These are phyloP conservation scores for Nezara viridula DNA, from an alignment of 2,888 invertebrate genomes.

Conservation along the genomic window DNA sequence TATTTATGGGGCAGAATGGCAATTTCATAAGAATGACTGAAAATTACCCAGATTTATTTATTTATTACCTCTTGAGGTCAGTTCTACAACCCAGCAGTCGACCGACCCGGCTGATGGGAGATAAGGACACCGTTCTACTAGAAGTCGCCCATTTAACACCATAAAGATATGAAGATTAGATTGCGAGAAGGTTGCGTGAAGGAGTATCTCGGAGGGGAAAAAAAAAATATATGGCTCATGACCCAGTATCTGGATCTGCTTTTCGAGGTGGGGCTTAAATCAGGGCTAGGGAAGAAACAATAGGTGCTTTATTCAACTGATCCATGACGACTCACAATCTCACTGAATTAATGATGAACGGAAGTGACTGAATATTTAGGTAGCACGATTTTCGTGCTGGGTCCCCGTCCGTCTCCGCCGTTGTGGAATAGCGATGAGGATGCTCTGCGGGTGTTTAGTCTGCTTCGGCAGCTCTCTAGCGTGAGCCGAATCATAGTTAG, in stretches of 20 bases:
- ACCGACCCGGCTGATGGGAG: neutral
- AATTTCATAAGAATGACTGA: neutral
- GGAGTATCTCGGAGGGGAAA: neutral
- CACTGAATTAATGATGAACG: conserved; percentile 35
- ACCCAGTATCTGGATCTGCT: conserved; percentile 26
- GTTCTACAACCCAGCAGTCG: neutral
- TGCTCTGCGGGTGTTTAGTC: conserved; percentile 12
- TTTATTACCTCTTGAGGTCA: neutral
- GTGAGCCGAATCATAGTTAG: neutral
- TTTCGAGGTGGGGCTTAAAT: neutral
- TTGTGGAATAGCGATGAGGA: conserved; percentile 43
- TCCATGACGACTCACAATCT: conserved; percentile 36
- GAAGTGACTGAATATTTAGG: conserved; percentile 38
- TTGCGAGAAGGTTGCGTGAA: conserved; percentile 50
- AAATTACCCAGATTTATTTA: neutral
- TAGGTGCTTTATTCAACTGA: conserved; percentile 38
- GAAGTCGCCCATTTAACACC: conserved; percentile 47
- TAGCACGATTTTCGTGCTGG: conserved; percentile 33
- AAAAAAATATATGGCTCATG: conserved; percentile 11
- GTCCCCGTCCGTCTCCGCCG: conserved; percentile 14
- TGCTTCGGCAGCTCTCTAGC: neutral
- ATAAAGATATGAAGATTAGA: conserved; percentile 32
- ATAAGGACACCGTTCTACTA: conserved; percentile 38
- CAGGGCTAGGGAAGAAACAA: conserved; percentile 12
- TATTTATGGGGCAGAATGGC: neutral